Evolutionary conservation across 2,113 vertebrate genomes (phyloP).

Genomic region (Uria aalge): DNA sequence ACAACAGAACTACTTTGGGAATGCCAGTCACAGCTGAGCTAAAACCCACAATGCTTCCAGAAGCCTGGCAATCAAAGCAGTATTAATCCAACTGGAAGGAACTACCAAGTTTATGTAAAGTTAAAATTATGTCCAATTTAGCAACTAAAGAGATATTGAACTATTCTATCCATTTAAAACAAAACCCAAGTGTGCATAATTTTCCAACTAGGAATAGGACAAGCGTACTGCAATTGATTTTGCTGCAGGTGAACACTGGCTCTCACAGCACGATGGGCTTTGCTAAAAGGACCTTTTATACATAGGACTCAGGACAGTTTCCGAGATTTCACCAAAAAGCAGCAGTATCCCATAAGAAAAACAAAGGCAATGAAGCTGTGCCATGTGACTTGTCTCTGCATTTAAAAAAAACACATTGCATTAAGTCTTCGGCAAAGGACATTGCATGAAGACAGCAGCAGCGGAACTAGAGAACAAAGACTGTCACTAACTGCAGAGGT

Average conservation of each 20-base stretch:
- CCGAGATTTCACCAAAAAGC: conserved; percentile 46
- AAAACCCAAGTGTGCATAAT: background rate
- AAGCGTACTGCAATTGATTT: background rate
- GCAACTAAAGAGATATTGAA: background rate
- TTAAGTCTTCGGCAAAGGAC: background rate
- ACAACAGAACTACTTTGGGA: background rate
- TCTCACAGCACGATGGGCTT: background rate
- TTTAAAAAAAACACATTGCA: background rate
- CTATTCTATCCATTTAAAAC: background rate
- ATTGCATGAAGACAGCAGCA: background rate
- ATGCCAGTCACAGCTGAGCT: background rate
- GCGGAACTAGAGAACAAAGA: background rate
- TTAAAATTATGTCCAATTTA: background rate
- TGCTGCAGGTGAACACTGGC: background rate
- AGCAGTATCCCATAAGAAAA: background rate
- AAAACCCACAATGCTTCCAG: background rate
- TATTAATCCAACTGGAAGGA: background rate
- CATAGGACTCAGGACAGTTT: background rate
- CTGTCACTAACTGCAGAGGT: background rate
- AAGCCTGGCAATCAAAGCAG: background rate
- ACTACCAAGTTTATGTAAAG: background rate
- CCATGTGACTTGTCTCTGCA: background rate
- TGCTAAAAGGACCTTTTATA: background rate
- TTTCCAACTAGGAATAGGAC: background rate
- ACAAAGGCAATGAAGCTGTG: background rate